Evolutionary conservation across 37 sponge, comb jelly and placozoan genomes (phyloP), one percentile per base, ranked within the genome.

Genomic region (Ianthella basta): DNA sequence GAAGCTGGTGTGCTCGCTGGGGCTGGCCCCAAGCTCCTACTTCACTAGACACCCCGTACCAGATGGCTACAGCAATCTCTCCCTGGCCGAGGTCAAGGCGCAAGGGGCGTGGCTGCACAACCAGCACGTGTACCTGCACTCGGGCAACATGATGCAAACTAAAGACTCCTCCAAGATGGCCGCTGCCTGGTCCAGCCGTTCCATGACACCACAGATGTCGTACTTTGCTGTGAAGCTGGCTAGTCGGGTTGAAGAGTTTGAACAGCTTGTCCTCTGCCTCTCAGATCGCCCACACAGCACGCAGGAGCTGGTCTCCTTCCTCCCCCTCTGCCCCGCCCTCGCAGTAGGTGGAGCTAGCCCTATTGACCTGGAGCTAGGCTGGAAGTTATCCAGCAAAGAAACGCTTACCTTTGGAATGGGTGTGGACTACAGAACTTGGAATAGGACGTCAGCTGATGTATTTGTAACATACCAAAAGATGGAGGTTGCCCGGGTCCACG

Each of bases 31-130:
- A 8, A 57, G 86, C 0, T 66, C 65, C 23, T 92, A 88, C 69
- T 92, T 92, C 56, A 23, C 61, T 16, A 69, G 83, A 0, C 92
- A 88, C 44, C 63, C 83, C 0, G 82, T 88, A 30, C 92, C 92
- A 21, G 70, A 83, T 0, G 65, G 72, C 29, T 86, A 67, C 54
- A 19, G 19, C 15, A 92, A 92, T 79, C 80, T 88, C 41, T 25
- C 55, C 1, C 70, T 69, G 4, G 18, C 18, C 70, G 18, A 69
- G 29, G 70, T 35, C 29, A n/a, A 30, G 18, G 15, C 18, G 34
- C 27, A 30, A 6, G 70, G 4, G 34, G 34, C 34, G 3, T 69
- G 70, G 70, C 34, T 35, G 33, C 33, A 14, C 34, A 35, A 18
- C 29, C 70, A 30, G 4, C 12, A 69, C 34, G 35, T 30, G 19